Evolutionary conservation across 2,888 invertebrate genomes (phyloP), one percentile per base, ranked within the genome.

Genomic region (Therioaphis trifolii): DNA sequence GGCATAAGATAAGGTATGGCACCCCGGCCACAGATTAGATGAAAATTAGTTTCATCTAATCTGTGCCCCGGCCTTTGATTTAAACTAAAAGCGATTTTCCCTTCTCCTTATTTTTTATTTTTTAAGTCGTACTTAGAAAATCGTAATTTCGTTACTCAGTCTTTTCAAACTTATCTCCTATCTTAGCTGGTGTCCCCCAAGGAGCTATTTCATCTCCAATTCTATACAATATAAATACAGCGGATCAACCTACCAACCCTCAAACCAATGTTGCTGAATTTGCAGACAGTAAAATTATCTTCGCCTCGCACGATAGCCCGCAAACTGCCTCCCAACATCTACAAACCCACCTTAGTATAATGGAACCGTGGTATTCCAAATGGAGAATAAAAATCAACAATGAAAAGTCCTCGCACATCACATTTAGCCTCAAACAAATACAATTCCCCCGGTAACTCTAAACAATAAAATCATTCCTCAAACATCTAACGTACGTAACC

Each of bases 281-380:
- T n/a, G 21, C 63, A 63, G 63, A 63, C 24, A 11, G 11, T 9
- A 63, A 63, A 46, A 12, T 9, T 63, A 21, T 63, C 35, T 35
- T 35, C 18, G 35, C 63, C 35, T 49, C 24, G 1, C 43, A 46
- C 5, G 35, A 63, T 29, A 63, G 14, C 35, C 35, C 15, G 63
- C 63, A 35, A 63, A 35, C 61, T 63, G 61, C 27, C 27, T 46
- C 46, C 18, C 18, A 72, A 49, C 43, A 18, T 18, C 27, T 72
- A 72, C 72, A 72, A 72, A 24, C 9, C 11, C 72, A 72, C 15
- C 27, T 72, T 18, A 18, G 52, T 27, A 27, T 27, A 11, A 72
- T 52, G 49, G 21, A 46, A 72, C 2, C 21, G 11, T 72, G 72
- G 18, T n/a, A n/a, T n/a, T n/a, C n/a, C n/a, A n/a, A n/a, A n/a